Evolutionary conservation across 1,140 invertebrate genomes (phyloP), one percentile per base, ranked within the genome.

Genomic region (Camponotus pennsylvanicus): DNA sequence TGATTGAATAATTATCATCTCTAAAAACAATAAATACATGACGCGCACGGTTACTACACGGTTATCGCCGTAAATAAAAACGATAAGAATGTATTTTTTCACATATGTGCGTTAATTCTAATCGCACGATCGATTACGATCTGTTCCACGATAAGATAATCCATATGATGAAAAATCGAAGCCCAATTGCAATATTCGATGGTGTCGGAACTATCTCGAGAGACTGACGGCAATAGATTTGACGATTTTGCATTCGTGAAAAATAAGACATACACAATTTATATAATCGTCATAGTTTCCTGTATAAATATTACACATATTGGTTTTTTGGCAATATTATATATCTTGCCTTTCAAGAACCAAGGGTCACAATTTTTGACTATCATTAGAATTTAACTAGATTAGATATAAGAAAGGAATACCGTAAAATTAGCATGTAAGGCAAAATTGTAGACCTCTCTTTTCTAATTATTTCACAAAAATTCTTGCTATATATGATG

Each of bases 351-450:
- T 85, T 83, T 67, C 21, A 49, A 63, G 59, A 86, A 80, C 40
- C 69, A 42, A 86, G 49, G 85, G 59, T 87, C 86, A 87, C 66
- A 87, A 87, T 55, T 84, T 49, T 84, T 67, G 64, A 87, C 80
- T 75, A 85, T 86, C 61, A 69, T 40, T 75, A 85, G 69, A 75
- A 21, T 76, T 63, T 66, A 87, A 73, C 42, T 85, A 85, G 69
- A 57, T 37, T 85, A 84, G 11, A 40, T 9, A 27, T 70, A 85
- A 75, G 49, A 40, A 6, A 27, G 11, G 5, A 66, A 42, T 84
- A 67, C 32, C 18, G 3, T 71, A 55, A 52, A 55, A 67, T 84
- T 64, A 86, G 13, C 9, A 11, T 49, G 32, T 71, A 83, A 73
- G n/a, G 7, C 3, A 42, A 70, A 70, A 66, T 52, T 59, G 15